Evolutionary conservation across 2,113 vertebrate species (phyloP), one percentile per base, ranked within the genome.

Genomic region (Eurypyga helias): DNA sequence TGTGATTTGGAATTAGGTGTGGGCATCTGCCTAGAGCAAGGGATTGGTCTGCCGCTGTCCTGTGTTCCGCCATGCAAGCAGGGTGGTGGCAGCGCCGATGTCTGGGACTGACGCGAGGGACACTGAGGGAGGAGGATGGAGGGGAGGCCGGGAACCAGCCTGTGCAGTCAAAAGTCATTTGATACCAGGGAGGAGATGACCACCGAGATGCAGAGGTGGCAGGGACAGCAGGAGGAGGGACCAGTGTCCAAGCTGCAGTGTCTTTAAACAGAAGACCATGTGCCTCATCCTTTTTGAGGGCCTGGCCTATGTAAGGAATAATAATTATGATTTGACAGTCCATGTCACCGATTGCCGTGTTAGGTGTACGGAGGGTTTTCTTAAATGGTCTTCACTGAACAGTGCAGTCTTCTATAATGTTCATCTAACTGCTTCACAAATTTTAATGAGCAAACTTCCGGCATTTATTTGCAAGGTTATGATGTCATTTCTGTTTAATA

Each of bases 391-490:
- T 83, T 85, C 48, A 33, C 83, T 83, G 91, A 79, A 45, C 24
- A 45, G 7, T 17, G n/a, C 31, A 20, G 52, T 54, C 48, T 58
- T 71, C 48, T 83, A 5, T 62, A 78, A 66, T 8, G 10, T 67
- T 93, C 20, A 60, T 69, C 52, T 75, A 51, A 86, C 76, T 71
- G 75, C 57, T 92, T 93, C 43, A 43, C 48, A 64, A 75, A 62
- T 23, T 62, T 58, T 58, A 70, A 46, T 12, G 61, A 82, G 51
- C 9, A 25, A 57, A 54, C 75, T 79, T 26, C 43, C 43, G 51
- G 23, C 18, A 62, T 71, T 89, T 75, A 29, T 70, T 83, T 58
- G 36, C 55, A 86, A 88, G 55, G 24, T 58, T 85, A 60, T 16
- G 20, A 36, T 66, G 65, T 79, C 71, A 62, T 49, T 90, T 88